Percentiles rank a stretch among this genome's conserved stretches.
phyloP scores from a whole-genome alignment of 2,888 invertebrate species.

The Diabrotica balteata region DNA sequence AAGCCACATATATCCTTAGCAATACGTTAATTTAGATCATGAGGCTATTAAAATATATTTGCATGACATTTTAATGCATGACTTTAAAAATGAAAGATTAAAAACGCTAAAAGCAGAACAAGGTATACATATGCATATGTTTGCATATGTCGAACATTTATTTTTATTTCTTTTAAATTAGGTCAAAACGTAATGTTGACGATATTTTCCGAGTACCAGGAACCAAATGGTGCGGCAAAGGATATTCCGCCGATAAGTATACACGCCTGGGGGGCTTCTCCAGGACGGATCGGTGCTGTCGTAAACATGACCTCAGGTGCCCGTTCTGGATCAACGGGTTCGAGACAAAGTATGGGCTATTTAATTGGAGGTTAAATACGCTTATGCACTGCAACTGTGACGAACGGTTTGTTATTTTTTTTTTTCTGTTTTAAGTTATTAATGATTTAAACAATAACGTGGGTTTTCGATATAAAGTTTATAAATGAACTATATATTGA shows the following conservation, averaged over 20 bases:
- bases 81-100: too few species aligned
- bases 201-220: conserved; percentile 85
- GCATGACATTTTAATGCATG: background rate
- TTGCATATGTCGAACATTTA: background rate
- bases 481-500: too few species aligned
- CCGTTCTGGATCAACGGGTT: conserved; percentile 85
- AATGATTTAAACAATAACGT: too few species aligned
- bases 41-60: background rate
- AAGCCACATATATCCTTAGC: too few species aligned
- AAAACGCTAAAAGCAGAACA: conserved; percentile 5
- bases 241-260: conserved; percentile 80
- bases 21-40: too few species aligned
- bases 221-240: conserved; percentile 94
- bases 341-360: conserved; percentile 82
- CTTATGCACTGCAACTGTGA: conserved; percentile 93
- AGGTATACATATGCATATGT: conserved; percentile 10
- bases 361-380: conserved; percentile 90
- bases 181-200: conserved; percentile 63
- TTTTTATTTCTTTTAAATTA: conserved; percentile 36
- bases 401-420: conserved; percentile 71
- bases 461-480: too few species aligned
- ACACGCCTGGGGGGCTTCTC: conserved; percentile 85
- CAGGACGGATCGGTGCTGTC: conserved; percentile 86
- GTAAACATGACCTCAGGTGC: conserved; percentile 86
- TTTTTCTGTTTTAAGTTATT: too few species aligned